Conservation (phyloP, 2,113 vertebrate species). For the Xyliphius kryptos region DNA sequence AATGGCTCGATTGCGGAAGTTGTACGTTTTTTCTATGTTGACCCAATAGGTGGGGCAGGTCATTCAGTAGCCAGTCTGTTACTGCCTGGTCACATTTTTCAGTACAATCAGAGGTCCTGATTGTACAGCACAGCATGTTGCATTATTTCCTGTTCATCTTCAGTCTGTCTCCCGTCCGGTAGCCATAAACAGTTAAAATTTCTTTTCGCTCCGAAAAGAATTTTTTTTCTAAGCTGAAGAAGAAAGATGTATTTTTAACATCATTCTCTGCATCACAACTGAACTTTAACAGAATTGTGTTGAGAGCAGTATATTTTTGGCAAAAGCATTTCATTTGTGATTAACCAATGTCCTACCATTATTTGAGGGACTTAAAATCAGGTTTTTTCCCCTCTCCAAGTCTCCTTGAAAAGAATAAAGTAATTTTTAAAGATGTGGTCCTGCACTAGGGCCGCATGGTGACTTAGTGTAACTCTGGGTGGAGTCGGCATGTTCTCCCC, state of each 20-base stretch:
- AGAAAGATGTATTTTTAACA: neutral
- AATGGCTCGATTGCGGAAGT: neutral
- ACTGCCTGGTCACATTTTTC: no score
- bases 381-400: neutral
- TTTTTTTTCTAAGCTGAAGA: no score
- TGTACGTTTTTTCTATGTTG: no score
- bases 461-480: no score
- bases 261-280: neutral
- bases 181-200: no score
- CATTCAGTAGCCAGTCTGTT: no score
- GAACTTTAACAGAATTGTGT: neutral
- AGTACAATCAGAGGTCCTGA: no score
- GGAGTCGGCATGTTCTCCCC: no score
- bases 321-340: neutral
- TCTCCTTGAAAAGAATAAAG: neutral
- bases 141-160: neutral
- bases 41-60: no score
- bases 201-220: neutral
- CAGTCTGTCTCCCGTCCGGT: no score
- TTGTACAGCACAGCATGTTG: neutral
- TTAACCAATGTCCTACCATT: neutral
- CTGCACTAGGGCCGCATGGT: no score
- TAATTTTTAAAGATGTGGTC: neutral
- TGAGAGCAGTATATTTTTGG: conserved; percentile 9
- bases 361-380: neutral